A percentile compares a stretch with the other conserved stretches of the same genome.
phyloP scores from a whole-genome alignment of 2,797 vertebrate genomes.

The Epinephelus malabaricus region DNA sequence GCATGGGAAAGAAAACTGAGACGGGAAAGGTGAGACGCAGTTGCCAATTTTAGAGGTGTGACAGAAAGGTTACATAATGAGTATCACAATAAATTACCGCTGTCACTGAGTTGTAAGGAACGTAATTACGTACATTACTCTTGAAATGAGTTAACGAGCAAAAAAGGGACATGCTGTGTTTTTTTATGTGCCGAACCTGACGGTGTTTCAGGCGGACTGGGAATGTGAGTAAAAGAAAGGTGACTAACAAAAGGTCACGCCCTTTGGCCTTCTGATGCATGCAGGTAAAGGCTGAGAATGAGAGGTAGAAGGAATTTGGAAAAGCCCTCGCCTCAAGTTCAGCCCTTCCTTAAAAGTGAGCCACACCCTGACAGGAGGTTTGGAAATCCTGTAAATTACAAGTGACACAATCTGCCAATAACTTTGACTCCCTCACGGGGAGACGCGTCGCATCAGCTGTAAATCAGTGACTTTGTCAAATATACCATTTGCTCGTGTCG shows the following conservation, averaged over 20 bases:
- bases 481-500: constrained; percentile 15
- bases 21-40: constrained; percentile 25
- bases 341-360: constrained; percentile 38
- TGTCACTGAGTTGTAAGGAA: constrained; percentile 16
- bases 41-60: constrained; percentile 24
- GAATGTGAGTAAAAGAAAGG: constrained; percentile 20
- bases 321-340: constrained; percentile 28
- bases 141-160: constrained; percentile 20
- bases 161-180: neutral
- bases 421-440: constrained; percentile 7
- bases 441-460: constrained; percentile 34
- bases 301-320: constrained; percentile 30
- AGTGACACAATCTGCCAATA: constrained; percentile 32
- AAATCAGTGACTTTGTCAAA: constrained; percentile 53
- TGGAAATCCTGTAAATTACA: constrained; percentile 38
- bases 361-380: constrained; percentile 54
- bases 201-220: constrained; percentile 13
- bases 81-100: constrained; percentile 25
- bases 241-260: constrained; percentile 57
- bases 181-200: neutral
- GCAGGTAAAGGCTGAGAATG: constrained; percentile 13
- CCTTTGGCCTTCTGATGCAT: constrained; percentile 46
- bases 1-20: constrained; percentile 1
- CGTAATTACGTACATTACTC: constrained; percentile 7
- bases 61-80: constrained; percentile 11